phyloP scores from a whole-genome alignment of 2,888 invertebrate genomes.

The Napeogenes inachia region DNA sequence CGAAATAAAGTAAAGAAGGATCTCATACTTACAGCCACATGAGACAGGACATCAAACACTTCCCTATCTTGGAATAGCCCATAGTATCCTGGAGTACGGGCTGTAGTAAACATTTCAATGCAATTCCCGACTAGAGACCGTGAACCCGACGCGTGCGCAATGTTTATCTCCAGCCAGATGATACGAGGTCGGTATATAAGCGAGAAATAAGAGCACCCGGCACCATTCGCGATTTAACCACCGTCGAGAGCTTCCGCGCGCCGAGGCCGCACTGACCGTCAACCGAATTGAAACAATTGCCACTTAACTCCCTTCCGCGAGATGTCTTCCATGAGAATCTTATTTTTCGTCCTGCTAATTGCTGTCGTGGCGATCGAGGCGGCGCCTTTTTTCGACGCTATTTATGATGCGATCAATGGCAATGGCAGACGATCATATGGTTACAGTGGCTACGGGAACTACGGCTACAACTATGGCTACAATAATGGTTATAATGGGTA shows the following conservation, averaged over 20 bases:
- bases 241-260: constrained; percentile 65
- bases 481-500: constrained; percentile 41
- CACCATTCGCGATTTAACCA: constrained; percentile 72
- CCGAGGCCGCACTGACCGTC: constrained; percentile 65
- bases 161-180: constrained; percentile 65
- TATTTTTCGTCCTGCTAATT: constrained; percentile 41
- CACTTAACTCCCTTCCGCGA: constrained; percentile 60
- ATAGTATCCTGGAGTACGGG: too few species aligned
- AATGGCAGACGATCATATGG: constrained; percentile 62
- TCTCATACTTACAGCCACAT: too few species aligned
- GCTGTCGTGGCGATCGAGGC: constrained; percentile 46
- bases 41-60: too few species aligned
- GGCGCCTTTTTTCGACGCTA: constrained; percentile 68
- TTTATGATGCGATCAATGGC: constrained; percentile 67
- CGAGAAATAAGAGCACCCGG: constrained; percentile 60
- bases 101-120: constrained; percentile 34
- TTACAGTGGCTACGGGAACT: constrained; percentile 50
- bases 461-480: constrained; percentile 46
- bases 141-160: constrained; percentile 67
- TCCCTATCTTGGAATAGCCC: too few species aligned
- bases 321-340: constrained; percentile 54
- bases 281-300: constrained; percentile 67
- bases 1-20: too few species aligned
- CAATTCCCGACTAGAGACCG: constrained; percentile 67
- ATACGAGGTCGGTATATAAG: constrained; percentile 76